These are phyloP conservation scores for Tupaia tana DNA, from an alignment of 2,113 vertebrate species.

Conservation along the genomic window DNA sequence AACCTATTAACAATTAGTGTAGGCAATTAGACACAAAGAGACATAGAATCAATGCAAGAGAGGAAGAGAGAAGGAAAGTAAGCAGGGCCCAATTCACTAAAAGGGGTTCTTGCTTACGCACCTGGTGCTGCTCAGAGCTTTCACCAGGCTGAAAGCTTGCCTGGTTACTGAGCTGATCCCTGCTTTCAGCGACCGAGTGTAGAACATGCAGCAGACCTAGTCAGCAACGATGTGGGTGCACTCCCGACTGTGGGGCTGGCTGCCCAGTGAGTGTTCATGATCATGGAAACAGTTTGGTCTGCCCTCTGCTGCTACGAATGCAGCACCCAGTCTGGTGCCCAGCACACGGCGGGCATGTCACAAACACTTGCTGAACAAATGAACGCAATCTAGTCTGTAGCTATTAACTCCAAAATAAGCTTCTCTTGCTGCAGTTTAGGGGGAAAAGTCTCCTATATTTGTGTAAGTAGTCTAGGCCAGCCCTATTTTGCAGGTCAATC, in stretches of 20 bases:
- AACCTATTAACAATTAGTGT: constrained; percentile 87
- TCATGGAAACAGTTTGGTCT: constrained; percentile 4
- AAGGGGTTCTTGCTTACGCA: constrained; percentile 72
- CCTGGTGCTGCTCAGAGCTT: constrained; percentile 64
- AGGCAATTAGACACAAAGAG: constrained; percentile 89
- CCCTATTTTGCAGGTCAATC: not conserved
- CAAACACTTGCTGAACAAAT: not conserved
- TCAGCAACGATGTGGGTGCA: not conserved
- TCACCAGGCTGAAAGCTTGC: constrained; percentile 54
- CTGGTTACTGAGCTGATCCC: not conserved
- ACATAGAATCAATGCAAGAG: constrained; percentile 86
- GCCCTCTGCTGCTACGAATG: not conserved
- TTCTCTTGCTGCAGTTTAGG: not conserved
- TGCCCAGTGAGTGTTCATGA: not conserved
- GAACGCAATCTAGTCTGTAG: not conserved
- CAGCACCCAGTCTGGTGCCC: not conserved
- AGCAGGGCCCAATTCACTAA: constrained; percentile 89
- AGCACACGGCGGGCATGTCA: not conserved
- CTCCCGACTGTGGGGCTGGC: not conserved
- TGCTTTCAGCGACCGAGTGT: not conserved
- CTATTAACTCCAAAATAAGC: not conserved
- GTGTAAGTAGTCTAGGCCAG: not conserved
- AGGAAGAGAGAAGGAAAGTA: constrained; percentile 73
- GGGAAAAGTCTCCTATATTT: not conserved
- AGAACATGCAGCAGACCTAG: not conserved